Conservation (phyloP, 1,140 invertebrate species). For the Drosophila busckii region DNA sequence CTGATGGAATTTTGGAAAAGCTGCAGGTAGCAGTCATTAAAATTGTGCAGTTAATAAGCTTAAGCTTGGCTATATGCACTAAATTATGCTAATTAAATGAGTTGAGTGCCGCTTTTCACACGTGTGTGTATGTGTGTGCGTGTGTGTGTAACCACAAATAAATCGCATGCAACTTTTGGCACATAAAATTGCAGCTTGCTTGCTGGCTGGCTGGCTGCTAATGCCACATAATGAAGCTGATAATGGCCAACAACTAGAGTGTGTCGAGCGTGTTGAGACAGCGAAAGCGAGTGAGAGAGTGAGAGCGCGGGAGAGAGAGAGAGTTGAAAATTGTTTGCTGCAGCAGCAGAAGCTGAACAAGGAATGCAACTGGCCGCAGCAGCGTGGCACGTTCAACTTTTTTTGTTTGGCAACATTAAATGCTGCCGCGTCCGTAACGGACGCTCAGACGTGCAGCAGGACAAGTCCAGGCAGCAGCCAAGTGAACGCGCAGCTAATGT, state of each 20-base stretch:
- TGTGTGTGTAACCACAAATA: conserved; percentile 37
- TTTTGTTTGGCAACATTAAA: conserved; percentile 56
- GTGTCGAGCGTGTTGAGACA: conserved; percentile 2
- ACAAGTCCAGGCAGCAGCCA: not conserved
- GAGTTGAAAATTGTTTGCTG: conserved; percentile 25
- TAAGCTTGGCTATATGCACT: conserved; percentile 52
- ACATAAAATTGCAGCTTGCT: conserved; percentile 41
- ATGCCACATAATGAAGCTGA: conserved; percentile 75
- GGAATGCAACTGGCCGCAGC: conserved; percentile 24
- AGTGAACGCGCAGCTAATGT: conserved; percentile 35
- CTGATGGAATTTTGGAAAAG: too few relatives aligned
- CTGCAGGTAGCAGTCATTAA: too few relatives aligned
- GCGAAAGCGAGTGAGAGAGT: not conserved
- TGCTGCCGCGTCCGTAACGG: conserved; percentile 7
- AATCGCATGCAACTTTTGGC: conserved; percentile 69
- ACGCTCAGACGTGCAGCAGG: not conserved
- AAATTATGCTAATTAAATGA: conserved; percentile 69
- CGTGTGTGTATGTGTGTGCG: not conserved
- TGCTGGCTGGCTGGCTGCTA: conserved; percentile 32
- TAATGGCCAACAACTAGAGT: conserved; percentile 57
- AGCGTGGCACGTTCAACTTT: conserved; percentile 64
- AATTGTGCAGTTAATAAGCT: conserved; percentile 50
- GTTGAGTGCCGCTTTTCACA: conserved; percentile 39
- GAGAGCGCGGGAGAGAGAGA: not conserved
- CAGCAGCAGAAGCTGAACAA: conserved; percentile 22